Percentiles rank a stretch among this genome's conserved stretches.
phyloP scores from a whole-genome alignment of 2,113 vertebrate genomes.

The Eudyptes chrysolophus region DNA sequence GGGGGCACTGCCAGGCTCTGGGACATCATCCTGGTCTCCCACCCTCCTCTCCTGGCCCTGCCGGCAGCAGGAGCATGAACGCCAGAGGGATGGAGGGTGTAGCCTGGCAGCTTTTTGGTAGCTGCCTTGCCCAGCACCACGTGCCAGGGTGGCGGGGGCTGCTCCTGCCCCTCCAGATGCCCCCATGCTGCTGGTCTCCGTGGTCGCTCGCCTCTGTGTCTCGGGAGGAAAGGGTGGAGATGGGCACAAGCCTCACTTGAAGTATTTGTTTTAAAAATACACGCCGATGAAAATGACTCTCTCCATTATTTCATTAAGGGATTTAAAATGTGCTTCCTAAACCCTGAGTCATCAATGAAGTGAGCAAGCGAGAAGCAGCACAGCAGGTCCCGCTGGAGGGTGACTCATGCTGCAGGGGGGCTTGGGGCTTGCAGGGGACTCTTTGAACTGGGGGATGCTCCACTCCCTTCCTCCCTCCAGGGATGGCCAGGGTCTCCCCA shows the following conservation, averaged over 20 bases:
- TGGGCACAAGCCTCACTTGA: neutral
- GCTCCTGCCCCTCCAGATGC: neutral
- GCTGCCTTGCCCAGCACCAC: neutral
- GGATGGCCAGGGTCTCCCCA: neutral
- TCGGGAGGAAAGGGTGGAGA: neutral
- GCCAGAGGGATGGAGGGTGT: neutral
- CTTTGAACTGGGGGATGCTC: neutral
- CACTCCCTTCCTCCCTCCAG: neutral
- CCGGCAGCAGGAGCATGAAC: fast-evolving
- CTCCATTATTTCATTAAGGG: slow-evolving; percentile 60
- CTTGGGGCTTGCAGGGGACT: neutral
- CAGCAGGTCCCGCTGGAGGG: neutral
- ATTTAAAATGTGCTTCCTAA: slow-evolving; percentile 39
- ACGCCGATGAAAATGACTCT: neutral
- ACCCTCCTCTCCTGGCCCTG: neutral
- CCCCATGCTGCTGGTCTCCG: neutral
- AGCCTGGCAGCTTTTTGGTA: neutral
- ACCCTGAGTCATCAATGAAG: slow-evolving; percentile 58
- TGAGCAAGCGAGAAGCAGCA: slow-evolving; percentile 14
- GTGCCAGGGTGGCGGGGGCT: neutral
- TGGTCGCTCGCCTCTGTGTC: fast-evolving
- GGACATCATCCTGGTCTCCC: neutral
- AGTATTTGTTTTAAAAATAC: slow-evolving; percentile 26
- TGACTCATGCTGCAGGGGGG: slow-evolving; percentile 3
- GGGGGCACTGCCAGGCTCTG: neutral